phyloP scores from a whole-genome alignment of 2,797 vertebrate genomes.

The Helostoma temminkii region DNA sequence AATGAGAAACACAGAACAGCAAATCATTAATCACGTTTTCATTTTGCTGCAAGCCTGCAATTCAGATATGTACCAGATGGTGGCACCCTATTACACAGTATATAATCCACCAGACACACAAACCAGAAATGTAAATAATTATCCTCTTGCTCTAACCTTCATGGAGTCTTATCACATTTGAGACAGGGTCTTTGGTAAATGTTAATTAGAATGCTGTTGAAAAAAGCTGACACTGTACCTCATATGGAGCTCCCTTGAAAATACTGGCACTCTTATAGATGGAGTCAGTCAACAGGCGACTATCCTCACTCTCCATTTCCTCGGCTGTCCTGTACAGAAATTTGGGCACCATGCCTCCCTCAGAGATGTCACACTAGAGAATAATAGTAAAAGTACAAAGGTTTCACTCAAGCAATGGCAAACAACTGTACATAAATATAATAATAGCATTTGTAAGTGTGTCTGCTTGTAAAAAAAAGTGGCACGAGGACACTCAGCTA shows the following conservation, averaged over 20 bases:
- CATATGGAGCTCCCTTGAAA: slow-evolving; percentile 94
- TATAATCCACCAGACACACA: background rate
- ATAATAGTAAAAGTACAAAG: background rate
- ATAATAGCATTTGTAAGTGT: too few species aligned
- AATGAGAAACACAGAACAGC: slow-evolving; percentile 8
- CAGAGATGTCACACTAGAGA: slow-evolving; percentile 92
- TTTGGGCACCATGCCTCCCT: slow-evolving; percentile 94
- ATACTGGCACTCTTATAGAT: slow-evolving; percentile 95
- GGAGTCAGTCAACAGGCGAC: slow-evolving; percentile 91
- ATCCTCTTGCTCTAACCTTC: background rate
- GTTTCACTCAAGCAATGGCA: background rate
- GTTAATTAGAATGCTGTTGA: background rate
- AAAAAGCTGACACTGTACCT: slow-evolving; percentile 81
- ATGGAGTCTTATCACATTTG: background rate
- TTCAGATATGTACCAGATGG: slow-evolving; percentile 51
- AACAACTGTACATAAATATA: background rate
- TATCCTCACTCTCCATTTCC: slow-evolving; percentile 91
- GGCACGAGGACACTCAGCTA: too few species aligned
- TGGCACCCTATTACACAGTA: slow-evolving; percentile 53
- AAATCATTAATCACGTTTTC: slow-evolving; percentile 11
- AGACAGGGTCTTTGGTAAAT: background rate
- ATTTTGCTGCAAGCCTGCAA: slow-evolving; percentile 18
- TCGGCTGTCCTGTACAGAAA: slow-evolving; percentile 93
- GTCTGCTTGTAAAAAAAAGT: too few species aligned
- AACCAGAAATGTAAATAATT: background rate